Base-by-base conservation (phyloP, 2,888 invertebrate genomes). In the Eupithecia tripunctaria region DNA sequence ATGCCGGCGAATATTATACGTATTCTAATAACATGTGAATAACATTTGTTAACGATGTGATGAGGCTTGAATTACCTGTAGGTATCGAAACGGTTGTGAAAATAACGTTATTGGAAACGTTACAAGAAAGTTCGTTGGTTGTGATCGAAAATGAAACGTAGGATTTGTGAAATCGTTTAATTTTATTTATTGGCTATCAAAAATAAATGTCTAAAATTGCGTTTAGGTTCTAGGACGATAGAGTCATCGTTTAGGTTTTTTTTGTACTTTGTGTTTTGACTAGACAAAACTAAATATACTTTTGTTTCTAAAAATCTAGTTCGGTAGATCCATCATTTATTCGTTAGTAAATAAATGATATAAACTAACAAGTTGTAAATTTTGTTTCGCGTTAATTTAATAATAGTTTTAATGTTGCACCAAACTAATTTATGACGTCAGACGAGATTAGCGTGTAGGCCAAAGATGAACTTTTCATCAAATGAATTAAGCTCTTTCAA, bases 401-500 rank as follows among this genome's bases (percentile, higher is more conserved):
- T 67, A 65, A 68, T 75, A 73, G 68, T 69, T 73, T 65, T 65
- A 72, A 74, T 76, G 77, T 79, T 82, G 91, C 92, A 92, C 92
- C 90, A 91, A 91, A 92, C 81, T 88, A 84, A 84, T 83, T 84
- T 82, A 83, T 86, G 70, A 85, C 88, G 87, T 89, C 78, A 82
- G 87, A 89, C 88, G 89, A 88, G 84, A 87, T 87, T 92, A 91
- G 89, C 78, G 79, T 80, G 77, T 92, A 90, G 89, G 89, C 85
- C 94, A 94, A 94, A 94, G 94, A 94, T 93, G 93, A 91, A 79
- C 82, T 82, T 78, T 91, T 94, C 93, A 94, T 94, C 93, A 93
- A 91, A 94, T 94, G 93, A 93, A 92, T 77, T 89, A 90, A 89
- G 83, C 84, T 84, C 85, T 87, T 88, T 90, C 88, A 87, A 85